Base-by-base conservation (phyloP, 2,888 invertebrate species). In the Ephialtes manifestator region DNA sequence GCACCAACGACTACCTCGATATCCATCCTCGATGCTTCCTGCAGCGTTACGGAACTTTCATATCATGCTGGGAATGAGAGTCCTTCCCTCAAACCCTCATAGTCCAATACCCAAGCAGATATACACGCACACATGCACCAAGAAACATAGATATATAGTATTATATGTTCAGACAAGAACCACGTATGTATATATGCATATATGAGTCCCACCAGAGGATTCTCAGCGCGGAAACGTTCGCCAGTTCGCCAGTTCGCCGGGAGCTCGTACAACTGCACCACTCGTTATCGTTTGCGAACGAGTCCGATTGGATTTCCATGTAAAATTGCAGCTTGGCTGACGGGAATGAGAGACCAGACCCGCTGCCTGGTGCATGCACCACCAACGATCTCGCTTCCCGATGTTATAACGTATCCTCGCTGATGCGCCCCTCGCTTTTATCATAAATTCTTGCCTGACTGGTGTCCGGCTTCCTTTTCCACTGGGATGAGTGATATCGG, bases 231-330 rank as follows among this genome's bases (percentile, higher is more conserved):
- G 85, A 71, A 85, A 68, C 51, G 67, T 77, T 84, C 58, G 53
- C 63, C 53, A 76, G 46, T 68, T 63, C 35, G 65, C 65, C 68
- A 77, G 51, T 70, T 67, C 65, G 39, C 65, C 75, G 75, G 70
- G 81, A 82, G 78, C 81, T 75, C 75, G 79, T 85, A 75, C 78
- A 78, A 84, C 82, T 85, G 85, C 82, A 46, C 75, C 82, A 85
- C 82, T 85, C 85, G 85, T 85, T 85, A 82, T 85, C 81, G 82
- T 82, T 85, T 75, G 82, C 79, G 82, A 85, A 79, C 79, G 79
- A 82, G 65, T 82, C 65, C 85, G 79, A 85, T 85, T 85, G 85
- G 85, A 85, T 85, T 85, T 85, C 85, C 85, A 85, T 85, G 85
- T 85, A 82, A 85, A 85, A 82, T 85, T 85, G 85, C 75, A 58